These are phyloP conservation scores for Sciurus vulgaris DNA, from an alignment of 2,797 vertebrate species.

Conservation along the genomic window DNA sequence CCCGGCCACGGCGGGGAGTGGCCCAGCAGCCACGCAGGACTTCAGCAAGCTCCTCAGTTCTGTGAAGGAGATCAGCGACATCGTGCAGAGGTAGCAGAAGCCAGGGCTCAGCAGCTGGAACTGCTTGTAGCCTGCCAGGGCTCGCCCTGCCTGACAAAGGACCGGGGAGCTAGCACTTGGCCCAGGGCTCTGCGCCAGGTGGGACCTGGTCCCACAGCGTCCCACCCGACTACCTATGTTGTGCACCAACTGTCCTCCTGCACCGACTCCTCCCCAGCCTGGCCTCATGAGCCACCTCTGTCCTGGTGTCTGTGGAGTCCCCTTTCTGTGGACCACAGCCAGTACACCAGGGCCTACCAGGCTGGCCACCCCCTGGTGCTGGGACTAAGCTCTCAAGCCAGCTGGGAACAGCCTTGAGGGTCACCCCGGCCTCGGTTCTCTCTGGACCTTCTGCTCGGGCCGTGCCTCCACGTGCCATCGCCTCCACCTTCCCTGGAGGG, in stretches of 20 bases:
- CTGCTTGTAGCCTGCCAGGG: not conserved
- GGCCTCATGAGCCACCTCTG: slow-evolving; percentile 53
- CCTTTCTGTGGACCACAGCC: slow-evolving; percentile 74
- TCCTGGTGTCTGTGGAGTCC: slow-evolving; percentile 82
- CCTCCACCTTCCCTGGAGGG: not conserved
- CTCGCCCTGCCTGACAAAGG: not conserved
- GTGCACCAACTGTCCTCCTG: slow-evolving; percentile 62
- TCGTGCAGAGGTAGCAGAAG: slow-evolving; percentile 98
- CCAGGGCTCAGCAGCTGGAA: slow-evolving; percentile 76
- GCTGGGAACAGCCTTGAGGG: slow-evolving; percentile 13
- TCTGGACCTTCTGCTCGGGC: slow-evolving; percentile 43
- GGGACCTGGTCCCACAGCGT: not conserved
- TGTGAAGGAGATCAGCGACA: slow-evolving; percentile 98
- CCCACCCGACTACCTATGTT: slow-evolving; percentile 50
- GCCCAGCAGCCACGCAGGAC: slow-evolving; percentile 94
- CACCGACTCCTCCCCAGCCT: slow-evolving; percentile 59
- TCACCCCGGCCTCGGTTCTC: slow-evolving; percentile 2
- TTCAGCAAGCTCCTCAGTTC: slow-evolving; percentile 98
- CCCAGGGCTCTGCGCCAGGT: slow-evolving; percentile 20
- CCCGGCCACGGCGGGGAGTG: slow-evolving; percentile 92
- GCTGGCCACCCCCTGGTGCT: slow-evolving; percentile 64
- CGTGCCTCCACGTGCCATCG: not conserved
- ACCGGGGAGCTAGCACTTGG: not conserved
- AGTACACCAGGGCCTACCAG: slow-evolving; percentile 67
- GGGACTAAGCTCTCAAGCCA: slow-evolving; percentile 43